A percentile compares a stretch with the other conserved stretches of the same genome.
These are phyloP conservation scores for Amia ocellicauda DNA, from an alignment of 2,113 vertebrate species.

Conservation along the genomic window DNA sequence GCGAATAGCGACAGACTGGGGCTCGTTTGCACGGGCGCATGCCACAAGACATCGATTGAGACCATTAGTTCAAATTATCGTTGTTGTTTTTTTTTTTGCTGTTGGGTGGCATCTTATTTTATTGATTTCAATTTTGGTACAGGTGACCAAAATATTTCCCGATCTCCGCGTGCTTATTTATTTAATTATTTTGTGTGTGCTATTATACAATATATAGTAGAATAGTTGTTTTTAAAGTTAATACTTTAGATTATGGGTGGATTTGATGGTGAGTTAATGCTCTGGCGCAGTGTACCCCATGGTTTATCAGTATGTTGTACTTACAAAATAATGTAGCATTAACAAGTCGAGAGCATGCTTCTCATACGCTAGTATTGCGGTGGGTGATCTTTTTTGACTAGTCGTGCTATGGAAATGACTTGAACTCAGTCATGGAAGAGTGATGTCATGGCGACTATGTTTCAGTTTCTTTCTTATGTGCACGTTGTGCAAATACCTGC, in stretches of 20 bases:
- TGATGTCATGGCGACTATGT: constrained; percentile 35
- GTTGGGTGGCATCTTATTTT: constrained; percentile 5
- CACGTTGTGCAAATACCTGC: no score
- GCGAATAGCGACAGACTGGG: constrained; percentile 43
- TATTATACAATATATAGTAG: no score
- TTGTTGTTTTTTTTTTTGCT: background rate
- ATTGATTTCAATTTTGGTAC: background rate
- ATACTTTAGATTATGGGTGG: background rate
- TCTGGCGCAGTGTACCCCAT: background rate
- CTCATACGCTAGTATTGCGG: background rate
- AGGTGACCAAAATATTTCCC: no score
- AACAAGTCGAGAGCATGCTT: background rate
- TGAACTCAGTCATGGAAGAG: constrained; percentile 12
- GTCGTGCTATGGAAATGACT: background rate
- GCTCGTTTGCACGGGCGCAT: constrained; percentile 49
- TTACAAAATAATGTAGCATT: background rate
- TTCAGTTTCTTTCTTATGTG: constrained; percentile 31
- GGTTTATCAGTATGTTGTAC: background rate
- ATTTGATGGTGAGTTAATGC: background rate
- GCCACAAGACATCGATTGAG: constrained; percentile 26
- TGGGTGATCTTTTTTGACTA: background rate
- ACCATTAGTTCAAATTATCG: constrained; percentile 28
- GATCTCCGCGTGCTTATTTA: no score
- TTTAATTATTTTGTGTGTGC: no score
- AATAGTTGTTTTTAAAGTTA: background rate